A percentile compares a stretch with the other conserved stretches of the same genome.
These are phyloP conservation scores for Portunus trituberculatus DNA, from an alignment of 1,140 invertebrate species.

Conservation along the genomic window DNA sequence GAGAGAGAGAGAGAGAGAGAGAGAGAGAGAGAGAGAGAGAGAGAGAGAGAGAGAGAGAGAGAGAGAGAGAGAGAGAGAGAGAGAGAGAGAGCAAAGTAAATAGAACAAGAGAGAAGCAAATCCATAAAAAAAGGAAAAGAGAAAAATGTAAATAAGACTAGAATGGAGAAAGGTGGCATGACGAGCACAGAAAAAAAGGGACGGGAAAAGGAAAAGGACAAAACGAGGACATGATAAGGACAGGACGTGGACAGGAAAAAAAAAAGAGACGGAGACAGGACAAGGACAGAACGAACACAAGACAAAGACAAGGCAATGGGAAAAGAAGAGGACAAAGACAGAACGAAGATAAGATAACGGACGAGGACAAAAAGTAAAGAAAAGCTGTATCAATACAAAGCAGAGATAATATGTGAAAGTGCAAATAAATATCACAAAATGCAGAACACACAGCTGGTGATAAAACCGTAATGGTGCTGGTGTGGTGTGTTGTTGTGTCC, in stretches of 20 bases:
- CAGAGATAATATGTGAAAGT: no score
- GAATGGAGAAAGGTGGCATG: background rate
- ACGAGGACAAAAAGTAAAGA: background rate
- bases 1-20: conserved; percentile 52
- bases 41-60: conserved; percentile 10
- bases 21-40: conserved; percentile 46
- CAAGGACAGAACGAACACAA: background rate
- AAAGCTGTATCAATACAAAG: no score
- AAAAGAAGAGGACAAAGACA: background rate
- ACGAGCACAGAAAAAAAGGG: background rate
- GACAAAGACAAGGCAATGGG: background rate
- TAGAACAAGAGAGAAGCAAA: conserved; percentile 44
- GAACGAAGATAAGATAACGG: no score
- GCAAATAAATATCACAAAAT: no score
- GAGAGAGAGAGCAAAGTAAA: conserved; percentile 51
- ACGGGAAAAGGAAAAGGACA: no score
- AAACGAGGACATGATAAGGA: no score
- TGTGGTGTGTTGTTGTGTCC: no score
- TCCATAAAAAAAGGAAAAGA: background rate
- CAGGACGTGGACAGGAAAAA: no score
- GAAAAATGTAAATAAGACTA: background rate
- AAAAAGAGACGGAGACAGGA: no score
- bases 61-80: conserved; percentile 26
- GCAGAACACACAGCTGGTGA: no score
- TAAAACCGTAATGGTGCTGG: no score